Evolutionary conservation across 2,888 invertebrate genomes (phyloP), one percentile per base, ranked within the genome.

Genomic region (Crioceris asparagi): DNA sequence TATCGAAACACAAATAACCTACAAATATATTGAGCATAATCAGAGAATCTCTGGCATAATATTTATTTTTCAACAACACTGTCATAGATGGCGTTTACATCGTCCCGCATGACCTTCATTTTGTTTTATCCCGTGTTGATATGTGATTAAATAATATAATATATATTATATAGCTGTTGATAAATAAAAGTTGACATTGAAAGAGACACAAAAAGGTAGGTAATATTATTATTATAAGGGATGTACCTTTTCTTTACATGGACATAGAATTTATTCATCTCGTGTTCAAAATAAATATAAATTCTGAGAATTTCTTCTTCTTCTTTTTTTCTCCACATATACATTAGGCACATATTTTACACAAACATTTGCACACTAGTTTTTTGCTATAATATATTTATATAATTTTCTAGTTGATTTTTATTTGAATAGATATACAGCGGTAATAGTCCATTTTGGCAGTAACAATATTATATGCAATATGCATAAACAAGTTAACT

Each of bases 331-430:
- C 38, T 45, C 40, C 41, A 40, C 43, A 46, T 41, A 42, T 44
- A 46, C 40, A 46, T 57, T 61, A 62, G 61, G 61, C 61, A 61
- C 61, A 58, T 58, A 56, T 55, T 61, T 58, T 56, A 62, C 62
- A 61, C 58, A n/a, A n/a, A 58, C 56, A 59, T 57, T 56, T 60
- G 58, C 60, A 61, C 58, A 56, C 61, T 56, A 56, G 51, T 47
- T 51, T 47, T 44, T 12, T 25, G 12, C 26, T 11, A 25, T 7
- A 12, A 4, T n/a, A 29, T 21, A 29, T 3, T 14, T 29, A 14
- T 3, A 51, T 50, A 44, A 47, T 54, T 51, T 48, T 50, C 50
- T 53, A 50, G 41, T 49, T 39, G 36, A 43, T 48, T 45, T 33
- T 35, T 38, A 27, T 12, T 6, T 27, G 12, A 5, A 25, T 25